A percentile compares a stretch with the other conserved stretches of the same genome.
Evolutionary conservation across 2,113 vertebrate genomes (phyloP).

Genomic region (Ciconia maguari): DNA sequence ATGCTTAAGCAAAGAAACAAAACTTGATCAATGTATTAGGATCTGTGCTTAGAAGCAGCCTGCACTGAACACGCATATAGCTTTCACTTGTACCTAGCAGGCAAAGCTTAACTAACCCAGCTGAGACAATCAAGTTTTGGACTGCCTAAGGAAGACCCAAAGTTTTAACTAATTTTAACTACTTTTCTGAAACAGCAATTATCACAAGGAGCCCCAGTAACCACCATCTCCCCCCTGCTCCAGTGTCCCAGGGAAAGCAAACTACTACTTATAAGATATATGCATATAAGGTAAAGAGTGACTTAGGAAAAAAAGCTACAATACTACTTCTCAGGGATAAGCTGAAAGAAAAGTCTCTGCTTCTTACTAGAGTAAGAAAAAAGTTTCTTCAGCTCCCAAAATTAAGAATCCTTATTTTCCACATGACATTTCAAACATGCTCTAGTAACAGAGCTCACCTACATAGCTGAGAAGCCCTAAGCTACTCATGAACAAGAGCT

Average conservation of each 20-base stretch:
- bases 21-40: neutral
- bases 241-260: neutral
- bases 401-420: neutral
- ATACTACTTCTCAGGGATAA: neutral
- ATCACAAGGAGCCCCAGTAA: neutral
- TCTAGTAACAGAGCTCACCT: neutral
- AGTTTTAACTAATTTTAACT: neutral
- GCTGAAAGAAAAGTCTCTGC: neutral
- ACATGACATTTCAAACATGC: neutral
- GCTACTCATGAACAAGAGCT: neutral
- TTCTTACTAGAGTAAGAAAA: neutral
- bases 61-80: neutral
- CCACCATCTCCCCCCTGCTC: fast-evolving
- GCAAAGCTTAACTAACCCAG: neutral
- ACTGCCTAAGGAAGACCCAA: neutral
- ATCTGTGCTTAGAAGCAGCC: neutral
- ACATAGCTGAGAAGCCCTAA: neutral
- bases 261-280: neutral
- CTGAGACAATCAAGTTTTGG: neutral
- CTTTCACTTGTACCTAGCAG: neutral
- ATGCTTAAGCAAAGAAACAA: neutral
- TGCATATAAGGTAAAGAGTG: fast-evolving
- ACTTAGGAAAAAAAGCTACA: neutral
- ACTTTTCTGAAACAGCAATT: neutral
- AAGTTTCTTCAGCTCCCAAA: neutral